Conservation (phyloP, 2,113 vertebrate species). For the Sylvicapra grimmia region DNA sequence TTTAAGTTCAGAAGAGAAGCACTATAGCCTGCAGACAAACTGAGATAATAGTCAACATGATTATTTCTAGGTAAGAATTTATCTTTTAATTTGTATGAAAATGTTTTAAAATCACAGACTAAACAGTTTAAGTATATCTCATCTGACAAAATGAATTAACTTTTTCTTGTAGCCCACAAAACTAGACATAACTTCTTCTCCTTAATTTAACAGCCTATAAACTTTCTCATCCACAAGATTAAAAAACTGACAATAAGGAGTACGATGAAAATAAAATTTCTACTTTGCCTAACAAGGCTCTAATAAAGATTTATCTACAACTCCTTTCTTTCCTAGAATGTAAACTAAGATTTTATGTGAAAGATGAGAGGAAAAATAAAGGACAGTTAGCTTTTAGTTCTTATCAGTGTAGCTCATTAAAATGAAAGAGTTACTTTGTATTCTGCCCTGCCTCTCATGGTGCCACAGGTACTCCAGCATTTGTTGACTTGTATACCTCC, state of each 20-base stretch:
- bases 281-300: background rate
- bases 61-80: slow-evolving; percentile 17
- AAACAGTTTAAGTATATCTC: background rate
- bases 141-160: background rate
- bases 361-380: background rate
- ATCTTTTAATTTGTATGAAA: background rate
- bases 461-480: background rate
- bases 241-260: background rate
- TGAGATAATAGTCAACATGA: background rate
- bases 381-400: background rate
- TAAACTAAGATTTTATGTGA: background rate
- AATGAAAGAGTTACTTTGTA: background rate
- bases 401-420: background rate
- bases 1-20: slow-evolving; percentile 3
- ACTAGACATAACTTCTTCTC: background rate
- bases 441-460: background rate
- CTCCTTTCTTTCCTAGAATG: background rate
- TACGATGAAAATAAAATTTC: background rate
- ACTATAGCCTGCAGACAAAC: background rate
- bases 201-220: background rate
- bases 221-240: background rate
- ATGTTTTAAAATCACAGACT: background rate
- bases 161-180: background rate
- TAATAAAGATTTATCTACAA: background rate
- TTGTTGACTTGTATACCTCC: background rate